A percentile compares a stretch with the other conserved stretches of the same genome.
Conservation (phyloP, 2,888 invertebrate species). For the Diploptera punctata region DNA sequence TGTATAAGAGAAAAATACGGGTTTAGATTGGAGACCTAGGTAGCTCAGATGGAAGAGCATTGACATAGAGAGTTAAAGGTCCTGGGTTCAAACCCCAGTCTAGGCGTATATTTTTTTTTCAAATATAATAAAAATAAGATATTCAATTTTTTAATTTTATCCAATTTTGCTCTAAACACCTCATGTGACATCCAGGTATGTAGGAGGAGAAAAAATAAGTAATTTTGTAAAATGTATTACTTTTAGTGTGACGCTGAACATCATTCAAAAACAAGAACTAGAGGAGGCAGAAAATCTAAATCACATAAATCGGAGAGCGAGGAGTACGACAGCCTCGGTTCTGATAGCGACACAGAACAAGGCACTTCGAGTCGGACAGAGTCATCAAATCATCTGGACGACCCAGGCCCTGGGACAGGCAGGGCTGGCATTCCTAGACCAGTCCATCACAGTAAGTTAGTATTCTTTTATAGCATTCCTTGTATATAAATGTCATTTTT, state of each 20-base stretch:
- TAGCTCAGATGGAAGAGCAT: no score
- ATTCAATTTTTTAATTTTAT: no score
- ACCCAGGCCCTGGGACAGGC: slow-evolving; percentile 49
- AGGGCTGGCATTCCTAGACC: slow-evolving; percentile 35
- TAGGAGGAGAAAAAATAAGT: no score
- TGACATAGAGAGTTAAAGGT: no score
- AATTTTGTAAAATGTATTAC: slow-evolving; percentile 35
- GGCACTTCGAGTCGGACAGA: slow-evolving; percentile 63
- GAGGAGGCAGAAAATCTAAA: slow-evolving; percentile 59
- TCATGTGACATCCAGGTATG: no score
- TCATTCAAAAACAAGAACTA: slow-evolving; percentile 51
- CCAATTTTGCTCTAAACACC: no score
- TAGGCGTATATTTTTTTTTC: no score
- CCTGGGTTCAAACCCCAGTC: no score
- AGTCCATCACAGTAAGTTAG: slow-evolving; percentile 66
- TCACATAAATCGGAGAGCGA: slow-evolving; percentile 63
- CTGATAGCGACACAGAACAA: slow-evolving; percentile 66
- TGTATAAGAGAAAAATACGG: no score
- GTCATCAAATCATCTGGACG: slow-evolving; percentile 59
- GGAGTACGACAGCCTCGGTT: slow-evolving; percentile 63
- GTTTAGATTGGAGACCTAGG: no score
- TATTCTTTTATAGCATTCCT: slow-evolving; percentile 54
- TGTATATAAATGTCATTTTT: neutral
- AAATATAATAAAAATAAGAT: no score
- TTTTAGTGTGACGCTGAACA: slow-evolving; percentile 52